Evolutionary conservation across 2,888 invertebrate species (phyloP), one percentile per base, ranked within the genome.

Genomic region (Mechanitis messenoides): DNA sequence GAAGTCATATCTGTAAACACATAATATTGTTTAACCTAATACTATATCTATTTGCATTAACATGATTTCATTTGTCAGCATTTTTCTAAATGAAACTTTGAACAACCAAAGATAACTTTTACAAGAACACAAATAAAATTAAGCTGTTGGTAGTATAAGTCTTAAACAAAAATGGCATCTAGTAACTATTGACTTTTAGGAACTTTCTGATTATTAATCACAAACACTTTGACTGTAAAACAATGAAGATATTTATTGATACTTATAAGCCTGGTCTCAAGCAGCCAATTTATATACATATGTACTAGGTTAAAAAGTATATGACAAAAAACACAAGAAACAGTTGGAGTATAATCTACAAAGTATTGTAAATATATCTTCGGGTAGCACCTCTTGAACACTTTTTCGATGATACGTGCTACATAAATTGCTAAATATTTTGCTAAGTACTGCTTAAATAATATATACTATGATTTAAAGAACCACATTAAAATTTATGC

Each of bases 161-260:
- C 61, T 66, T 66, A 64, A 64, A 63, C 55, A 66, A 64, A 61
- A 84, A 87, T 87, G 88, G 87, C 87, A 87, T 83, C 83, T 83
- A 81, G 72, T 78, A 78, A 75, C 80, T 81, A 81, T 79, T 78
- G 80, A 81, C 78, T 81, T 76, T 80, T 87, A 88, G 88, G 88
- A 88, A 88, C 88, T 86, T 83, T 85, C 74, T 80, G 80, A 70
- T 72, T 67, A 70, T 68, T 81, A 81, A 83, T 83, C 61, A 64
- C 67, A 62, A 68, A 66, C 62, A 61, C 60, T 65, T 60, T 63
- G 38, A 58, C 59, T 42, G n/a, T 59, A 57, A 59, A 56, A 62
- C 31, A 45, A 57, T 33, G 46, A 57, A 42, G 31, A 50, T 7
- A 31, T 31, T 42, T 9, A 9, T 42, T 38, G 7, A 38, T 7